Evolutionary conservation across 2,888 invertebrate species (phyloP), one percentile per base, ranked within the genome.

Genomic region (Prenolepis imparis): DNA sequence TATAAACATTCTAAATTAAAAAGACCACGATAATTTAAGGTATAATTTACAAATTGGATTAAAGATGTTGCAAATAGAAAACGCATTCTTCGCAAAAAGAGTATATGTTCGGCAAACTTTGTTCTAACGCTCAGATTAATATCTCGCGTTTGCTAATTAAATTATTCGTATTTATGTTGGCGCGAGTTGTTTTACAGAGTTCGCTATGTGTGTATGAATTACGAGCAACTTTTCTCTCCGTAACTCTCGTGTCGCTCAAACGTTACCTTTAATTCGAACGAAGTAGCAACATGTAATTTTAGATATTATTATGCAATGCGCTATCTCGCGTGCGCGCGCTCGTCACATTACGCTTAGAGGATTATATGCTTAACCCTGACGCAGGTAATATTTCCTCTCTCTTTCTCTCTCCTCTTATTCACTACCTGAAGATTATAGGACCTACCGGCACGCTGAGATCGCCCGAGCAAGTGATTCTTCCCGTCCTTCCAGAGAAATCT

Each of bases 391-490:
- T 52, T 55, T 52, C 11, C 63, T 41, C 28, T 28, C 28, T 28
- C 15, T 41, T 0, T 59, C n/a, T 59, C 59, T 15, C 4, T 28
- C n/a, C 21, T 32, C 18, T 18, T 81, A 12, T 73, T n/a, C 24
- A 32, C 68, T 88, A 87, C 87, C 88, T 87, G 89, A 72, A 81
- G 81, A 86, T 89, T 89, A 85, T 72, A 82, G 81, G 82, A 83
- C 77, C 82, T 63, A 55, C 48, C 41, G 61, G 48, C 36, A 74
- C 36, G 52, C 73, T 36, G 28, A 15, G 36, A 44, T 70, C 66
- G 28, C 28, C 48, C 63, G 52, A 66, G 66, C 83, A 86, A 87
- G 84, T 89, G 86, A 87, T 89, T 87, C 89, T 86, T 83, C 36
- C 36, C 83, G 84, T 86, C 87, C 87, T 86, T 75, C 81, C 59